These are phyloP conservation scores for Narcine bancroftii DNA, from an alignment of 2,113 vertebrate genomes.

Conservation along the genomic window DNA sequence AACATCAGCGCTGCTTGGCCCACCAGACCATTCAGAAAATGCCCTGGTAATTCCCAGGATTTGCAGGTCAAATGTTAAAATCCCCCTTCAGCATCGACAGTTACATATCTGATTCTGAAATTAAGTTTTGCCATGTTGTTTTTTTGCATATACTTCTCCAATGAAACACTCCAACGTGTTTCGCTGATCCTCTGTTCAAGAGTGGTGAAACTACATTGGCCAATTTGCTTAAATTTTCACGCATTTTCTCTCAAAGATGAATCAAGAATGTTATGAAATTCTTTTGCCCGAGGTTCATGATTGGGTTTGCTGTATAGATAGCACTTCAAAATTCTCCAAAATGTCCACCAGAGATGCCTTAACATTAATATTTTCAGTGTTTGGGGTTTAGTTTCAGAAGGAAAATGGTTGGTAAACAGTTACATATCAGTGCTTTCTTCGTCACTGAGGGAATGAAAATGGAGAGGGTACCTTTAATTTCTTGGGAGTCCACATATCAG, in stretches of 20 bases:
- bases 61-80: no score
- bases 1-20: no score
- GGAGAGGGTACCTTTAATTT: no score
- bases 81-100: no score
- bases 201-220: background rate
- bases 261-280: background rate
- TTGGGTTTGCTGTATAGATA: background rate
- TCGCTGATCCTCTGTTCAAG: background rate
- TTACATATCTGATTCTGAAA: no score
- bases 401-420: background rate
- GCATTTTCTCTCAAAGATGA: background rate
- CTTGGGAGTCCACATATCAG: no score
- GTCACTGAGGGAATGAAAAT: no score
- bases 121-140: no score
- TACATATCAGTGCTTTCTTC: constrained; percentile 23
- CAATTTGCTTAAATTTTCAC: constrained; percentile 16
- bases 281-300: background rate
- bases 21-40: no score
- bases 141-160: background rate
- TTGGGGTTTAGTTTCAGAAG: background rate
- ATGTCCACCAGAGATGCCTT: background rate
- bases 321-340: background rate
- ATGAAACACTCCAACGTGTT: background rate
- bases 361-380: background rate
- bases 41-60: no score